Evolutionary conservation across 2,888 invertebrate genomes (phyloP), one percentile per base, ranked within the genome.

Genomic region (Xylocampa areola): DNA sequence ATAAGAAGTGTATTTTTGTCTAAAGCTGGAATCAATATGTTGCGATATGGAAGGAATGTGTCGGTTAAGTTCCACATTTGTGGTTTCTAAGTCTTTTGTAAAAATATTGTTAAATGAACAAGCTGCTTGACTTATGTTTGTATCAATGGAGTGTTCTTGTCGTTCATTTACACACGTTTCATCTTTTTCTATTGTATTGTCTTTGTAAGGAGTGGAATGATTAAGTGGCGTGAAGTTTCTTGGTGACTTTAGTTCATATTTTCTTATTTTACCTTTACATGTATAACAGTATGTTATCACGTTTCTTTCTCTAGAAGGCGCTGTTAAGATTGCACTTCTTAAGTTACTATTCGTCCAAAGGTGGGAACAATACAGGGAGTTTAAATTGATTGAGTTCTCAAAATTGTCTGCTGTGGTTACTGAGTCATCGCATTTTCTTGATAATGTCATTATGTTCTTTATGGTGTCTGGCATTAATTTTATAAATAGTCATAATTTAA

Each of bases 21-120:
- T 85, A 78, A 86, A 84, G 77, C 85, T 87, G 39, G 86, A 81
- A 77, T 94, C 94, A 51, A 94, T 82, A 59, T 91, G 88, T 62
- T 85, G 86, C 33, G 94, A 94, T 85, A 94, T 91, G 37, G 94
- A 88, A 60, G 94, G 92, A 83, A 94, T 91, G 76, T 81, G 80
- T 61, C 80, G 82, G 63, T 81, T 87, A 61, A 59, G 78, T 60
- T 80, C 82, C 39, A 74, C 55, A 65, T 79, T 69, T 43, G 68
- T 57, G 25, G 68, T 49, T 25, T 76, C 70, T 14, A 55, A 59
- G 54, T 82, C 80, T 75, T 71, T 82, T 50, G 61, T 35, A 55
- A 65, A 47, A 70, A 54, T 79, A 66, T 73, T 79, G 48, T 68
- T 77, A 47, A 61, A 76, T 4, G 78, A 72, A 55, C 73, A 71